Conservation (phyloP, 2,797 vertebrate genomes). For the Crocidura indochinensis region DNA sequence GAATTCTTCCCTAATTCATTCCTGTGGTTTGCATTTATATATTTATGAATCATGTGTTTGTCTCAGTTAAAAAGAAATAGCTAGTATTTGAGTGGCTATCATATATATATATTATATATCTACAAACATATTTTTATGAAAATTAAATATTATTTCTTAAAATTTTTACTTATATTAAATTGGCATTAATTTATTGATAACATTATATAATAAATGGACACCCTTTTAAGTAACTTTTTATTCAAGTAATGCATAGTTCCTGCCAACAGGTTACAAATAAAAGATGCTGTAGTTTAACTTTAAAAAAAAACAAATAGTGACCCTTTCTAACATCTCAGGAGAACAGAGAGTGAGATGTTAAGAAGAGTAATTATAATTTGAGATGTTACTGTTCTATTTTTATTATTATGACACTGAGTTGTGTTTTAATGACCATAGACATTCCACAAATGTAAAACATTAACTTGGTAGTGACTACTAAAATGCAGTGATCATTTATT, state of each 20-base stretch:
- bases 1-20: too few species aligned
- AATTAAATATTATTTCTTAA: slow-evolving; percentile 27
- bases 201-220: too few species aligned
- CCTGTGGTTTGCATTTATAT: neutral
- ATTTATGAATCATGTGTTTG: slow-evolving; percentile 1
- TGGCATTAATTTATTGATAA: slow-evolving; percentile 22
- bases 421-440: neutral
- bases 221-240: neutral
- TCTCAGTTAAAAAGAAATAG: slow-evolving; percentile 19
- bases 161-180: neutral
- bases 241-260: neutral
- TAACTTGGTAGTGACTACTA: neutral
- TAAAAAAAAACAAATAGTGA: neutral
- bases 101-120: too few species aligned
- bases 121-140: slow-evolving; percentile 26
- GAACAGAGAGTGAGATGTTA: neutral
- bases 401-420: neutral
- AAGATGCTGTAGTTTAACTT: neutral
- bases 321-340: neutral
- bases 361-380: neutral
- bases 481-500: slow-evolving; percentile 3
- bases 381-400: neutral
- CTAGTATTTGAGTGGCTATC: neutral
- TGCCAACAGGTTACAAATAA: neutral
- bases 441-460: neutral